A percentile compares a stretch with the other conserved stretches of the same genome.
Conservation (phyloP, 1,140 invertebrate genomes). For the Diabrotica virgifera region DNA sequence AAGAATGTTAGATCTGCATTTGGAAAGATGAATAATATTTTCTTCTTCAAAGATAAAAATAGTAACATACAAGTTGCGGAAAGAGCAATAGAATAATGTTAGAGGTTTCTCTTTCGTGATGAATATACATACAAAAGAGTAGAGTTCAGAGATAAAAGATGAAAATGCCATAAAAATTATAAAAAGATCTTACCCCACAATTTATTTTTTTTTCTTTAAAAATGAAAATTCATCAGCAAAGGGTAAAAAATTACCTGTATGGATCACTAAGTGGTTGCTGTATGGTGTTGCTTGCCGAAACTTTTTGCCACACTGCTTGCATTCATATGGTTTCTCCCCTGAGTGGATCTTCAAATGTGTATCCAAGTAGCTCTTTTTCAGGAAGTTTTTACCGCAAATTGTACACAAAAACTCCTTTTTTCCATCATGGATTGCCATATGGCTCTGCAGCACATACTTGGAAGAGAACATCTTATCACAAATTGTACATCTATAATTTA, state of each 20-base stretch:
- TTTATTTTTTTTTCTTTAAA: background rate
- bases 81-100: no score
- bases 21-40: no score
- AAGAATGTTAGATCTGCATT: no score
- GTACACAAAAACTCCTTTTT: conserved; percentile 51
- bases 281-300: conserved; percentile 21
- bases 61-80: no score
- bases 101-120: no score
- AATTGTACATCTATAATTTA: conserved; percentile 39
- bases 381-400: conserved; percentile 52
- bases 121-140: no score
- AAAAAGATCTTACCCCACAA: no score
- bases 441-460: conserved; percentile 56
- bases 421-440: conserved; percentile 57
- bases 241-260: conserved; percentile 1
- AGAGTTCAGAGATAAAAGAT: no score
- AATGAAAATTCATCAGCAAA: no score
- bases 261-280: conserved; percentile 10
- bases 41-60: no score
- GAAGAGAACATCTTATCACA: conserved; percentile 53
- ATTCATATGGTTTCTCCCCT: conserved; percentile 54
- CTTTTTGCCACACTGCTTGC: conserved; percentile 40
- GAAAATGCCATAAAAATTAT: no score
- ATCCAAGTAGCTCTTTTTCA: conserved; percentile 53
- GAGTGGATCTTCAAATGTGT: conserved; percentile 56